phyloP scores from a whole-genome alignment of 30 jellyfish, hydroid and myxozoan genomes.

The Hydra vulgaris region DNA sequence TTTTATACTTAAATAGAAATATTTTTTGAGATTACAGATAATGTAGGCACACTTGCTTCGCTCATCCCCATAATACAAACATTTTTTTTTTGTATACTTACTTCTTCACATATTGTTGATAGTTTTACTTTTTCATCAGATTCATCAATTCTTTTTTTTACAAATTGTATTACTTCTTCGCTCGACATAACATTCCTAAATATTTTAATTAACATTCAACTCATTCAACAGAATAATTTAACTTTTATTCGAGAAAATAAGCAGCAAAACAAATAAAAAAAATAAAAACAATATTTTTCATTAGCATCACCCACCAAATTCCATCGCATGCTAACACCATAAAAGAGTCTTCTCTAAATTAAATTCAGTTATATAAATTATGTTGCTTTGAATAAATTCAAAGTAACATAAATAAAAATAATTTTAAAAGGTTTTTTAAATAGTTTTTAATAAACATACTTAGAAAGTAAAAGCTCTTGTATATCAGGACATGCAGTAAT shows the following conservation, averaged over 20 bases:
- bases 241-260: no score
- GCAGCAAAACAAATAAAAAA: no score
- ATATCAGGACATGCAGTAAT: constrained; percentile 61
- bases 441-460: no score
- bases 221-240: no score
- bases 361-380: not conserved
- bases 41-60: not conserved
- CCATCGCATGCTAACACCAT: constrained; percentile 90
- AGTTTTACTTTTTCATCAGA: constrained; percentile 37
- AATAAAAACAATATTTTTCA: no score
- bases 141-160: constrained; percentile 38
- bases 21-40: not conserved
- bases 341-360: constrained; percentile 60
- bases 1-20: not conserved
- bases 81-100: no score
- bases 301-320: constrained; percentile 48
- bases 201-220: no score
- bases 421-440: no score
- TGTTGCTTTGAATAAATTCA: no score
- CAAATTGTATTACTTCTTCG: constrained; percentile 71
- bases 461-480: constrained; percentile 29
- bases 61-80: no score
- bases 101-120: constrained; percentile 82
- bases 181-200: constrained; percentile 69
- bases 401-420: no score